phyloP scores from a whole-genome alignment of 2,888 invertebrate genomes.

The Cheilosia pagana region DNA sequence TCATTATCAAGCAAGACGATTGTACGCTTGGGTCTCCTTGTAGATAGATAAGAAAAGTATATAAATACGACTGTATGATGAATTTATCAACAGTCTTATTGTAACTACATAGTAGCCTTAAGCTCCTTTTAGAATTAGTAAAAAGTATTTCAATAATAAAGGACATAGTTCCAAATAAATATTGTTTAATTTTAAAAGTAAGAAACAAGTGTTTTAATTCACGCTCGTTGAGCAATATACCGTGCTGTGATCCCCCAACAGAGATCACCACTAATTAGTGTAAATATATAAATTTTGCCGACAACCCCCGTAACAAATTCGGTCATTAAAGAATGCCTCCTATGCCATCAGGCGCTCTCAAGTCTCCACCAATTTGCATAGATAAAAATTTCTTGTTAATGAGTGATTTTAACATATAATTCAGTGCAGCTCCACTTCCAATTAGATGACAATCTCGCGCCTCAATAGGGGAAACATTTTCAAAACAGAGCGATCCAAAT shows the following conservation, averaged over 20 bases:
- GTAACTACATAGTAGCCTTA: no score
- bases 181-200: no score
- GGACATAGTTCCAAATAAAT: no score
- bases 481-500: conserved; percentile 41
- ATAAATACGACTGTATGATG: no score
- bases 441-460: conserved; percentile 63
- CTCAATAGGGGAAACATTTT: conserved; percentile 52
- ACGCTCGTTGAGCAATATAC: no score
- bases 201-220: no score
- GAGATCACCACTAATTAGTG: conserved; percentile 56
- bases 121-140: no score
- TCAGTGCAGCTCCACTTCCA: conserved; percentile 49
- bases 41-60: no score
- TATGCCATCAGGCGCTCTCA: neutral
- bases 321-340: conserved; percentile 16
- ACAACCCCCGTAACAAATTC: conserved; percentile 50
- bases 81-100: no score
- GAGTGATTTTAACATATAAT: conserved; percentile 72
- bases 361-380: conserved; percentile 63
- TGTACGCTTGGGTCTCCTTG: no score
- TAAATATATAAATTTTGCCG: conserved; percentile 36
- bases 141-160: no score
- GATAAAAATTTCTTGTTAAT: conserved; percentile 74
- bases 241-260: conserved; percentile 11
- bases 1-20: no score